Base-by-base conservation (phyloP, 2,888 invertebrate genomes). In the Cryptocephalus moraei region DNA sequence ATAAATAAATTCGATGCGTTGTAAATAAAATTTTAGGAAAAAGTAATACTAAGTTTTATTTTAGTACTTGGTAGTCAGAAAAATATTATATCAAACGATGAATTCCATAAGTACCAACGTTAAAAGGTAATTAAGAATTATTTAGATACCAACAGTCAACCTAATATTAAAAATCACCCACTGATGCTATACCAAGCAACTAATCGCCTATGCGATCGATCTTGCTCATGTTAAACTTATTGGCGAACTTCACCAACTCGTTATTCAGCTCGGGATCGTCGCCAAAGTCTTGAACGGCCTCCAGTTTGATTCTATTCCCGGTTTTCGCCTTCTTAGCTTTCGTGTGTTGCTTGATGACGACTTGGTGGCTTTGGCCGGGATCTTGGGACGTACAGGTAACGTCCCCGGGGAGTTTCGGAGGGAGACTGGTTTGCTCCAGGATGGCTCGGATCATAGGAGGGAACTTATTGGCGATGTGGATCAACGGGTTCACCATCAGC, bases 401-500 rank as follows among this genome's bases (percentile, higher is more conserved):
- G 9, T 62, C 63, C 34, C 55, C 60, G 45, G 61, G 59, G 4
- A 63, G 45, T 50, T 64, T 62, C 12, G 46, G 50, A 2, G 56
- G 47, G 34, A 58, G 54, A 4, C 53, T 39, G 47, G 14, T 32
- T 49, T 43, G 14, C 39, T 38, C 8, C 33, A 13, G 4, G 31
- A 12, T n/a, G 22, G 43, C 8, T 45, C 22, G 32, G 36, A 43
- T 49, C 40, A 49, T 31, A 11, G 53, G 61, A 1, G 62, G 60
- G 31, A 62, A 48, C 22, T 63, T 61, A 48, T 61, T 62, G 32
- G 68, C 57, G 4, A 66, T 64, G 2, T 64, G 68, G 14, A 73
- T 51, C 54, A 72, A 72, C 3, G 72, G 72, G 56, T 72, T 73
- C 9, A 73, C 59, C 71, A 72, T 73, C 13, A 71, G 53, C 49